Evolutionary conservation across 2,797 vertebrate genomes (phyloP).

Genomic region (Rhinophrynus dorsalis): DNA sequence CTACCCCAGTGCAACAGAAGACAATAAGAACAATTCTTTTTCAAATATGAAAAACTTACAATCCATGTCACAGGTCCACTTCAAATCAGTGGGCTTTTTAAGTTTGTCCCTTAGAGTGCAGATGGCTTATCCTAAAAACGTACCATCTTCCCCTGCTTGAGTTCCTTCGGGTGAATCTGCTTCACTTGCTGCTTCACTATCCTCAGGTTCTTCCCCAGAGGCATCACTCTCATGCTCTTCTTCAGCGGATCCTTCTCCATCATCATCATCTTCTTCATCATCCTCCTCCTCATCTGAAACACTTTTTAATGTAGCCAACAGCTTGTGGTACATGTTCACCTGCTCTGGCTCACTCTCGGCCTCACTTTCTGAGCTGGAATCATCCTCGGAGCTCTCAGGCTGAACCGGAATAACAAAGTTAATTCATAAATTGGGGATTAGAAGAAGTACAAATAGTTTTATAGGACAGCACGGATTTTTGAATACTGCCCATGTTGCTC

Average conservation of each 20-base stretch:
- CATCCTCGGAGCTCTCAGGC: slow-evolving; percentile 74
- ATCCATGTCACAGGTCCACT: no score
- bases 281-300: slow-evolving; percentile 60
- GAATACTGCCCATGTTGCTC: no score
- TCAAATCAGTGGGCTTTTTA: no score
- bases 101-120: no score
- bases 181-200: slow-evolving; percentile 57
- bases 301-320: slow-evolving; percentile 81
- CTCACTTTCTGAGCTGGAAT: slow-evolving; percentile 67
- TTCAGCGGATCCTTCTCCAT: slow-evolving; percentile 62
- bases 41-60: no score
- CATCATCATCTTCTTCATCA: slow-evolving; percentile 72
- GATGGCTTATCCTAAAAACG: no score
- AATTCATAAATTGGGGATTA: no score
- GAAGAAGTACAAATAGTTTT: no score
- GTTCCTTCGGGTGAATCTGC: no score
- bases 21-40: no score
- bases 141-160: slow-evolving; percentile 51
- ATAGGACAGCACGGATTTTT: no score
- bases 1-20: no score
- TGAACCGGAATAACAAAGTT: slow-evolving; percentile 58
- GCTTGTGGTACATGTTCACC: slow-evolving; percentile 82
- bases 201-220: slow-evolving; percentile 33
- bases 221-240: slow-evolving; percentile 10
- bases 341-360: slow-evolving; percentile 73